Conservation (phyloP, 2,888 invertebrate genomes). For the Drymonia ruficornis region DNA sequence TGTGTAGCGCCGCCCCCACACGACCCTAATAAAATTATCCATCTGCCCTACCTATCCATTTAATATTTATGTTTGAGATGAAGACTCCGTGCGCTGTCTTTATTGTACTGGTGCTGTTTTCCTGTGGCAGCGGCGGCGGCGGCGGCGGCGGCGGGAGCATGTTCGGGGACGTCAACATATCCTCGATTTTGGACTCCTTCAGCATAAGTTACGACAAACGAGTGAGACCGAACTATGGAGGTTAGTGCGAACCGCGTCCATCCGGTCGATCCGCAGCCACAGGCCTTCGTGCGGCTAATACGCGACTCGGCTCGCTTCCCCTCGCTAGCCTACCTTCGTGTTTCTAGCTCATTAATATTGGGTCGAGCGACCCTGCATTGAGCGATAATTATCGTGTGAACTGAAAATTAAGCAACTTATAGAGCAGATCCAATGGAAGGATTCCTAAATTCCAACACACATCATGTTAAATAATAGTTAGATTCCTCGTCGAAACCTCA, state of each 20-base stretch:
- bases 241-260: slow-evolving; percentile 71
- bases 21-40: not conserved
- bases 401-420: not conserved
- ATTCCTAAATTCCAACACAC: too few relatives aligned
- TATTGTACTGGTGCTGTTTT: slow-evolving; percentile 26
- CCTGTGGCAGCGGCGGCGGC: slow-evolving; percentile 84
- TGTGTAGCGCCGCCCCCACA: too few relatives aligned
- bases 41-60: not conserved
- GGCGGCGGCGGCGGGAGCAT: slow-evolving; percentile 87
- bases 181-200: slow-evolving; percentile 95
- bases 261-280: slow-evolving; percentile 1
- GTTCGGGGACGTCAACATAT: slow-evolving; percentile 95
- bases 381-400: not conserved
- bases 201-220: slow-evolving; percentile 98
- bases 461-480: too few relatives aligned
- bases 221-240: slow-evolving; percentile 98
- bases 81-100: slow-evolving; percentile 2
- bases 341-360: not conserved
- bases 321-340: slow-evolving; percentile 4
- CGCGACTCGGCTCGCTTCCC: slow-evolving; percentile 3
- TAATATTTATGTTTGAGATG: not conserved
- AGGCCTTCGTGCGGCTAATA: not conserved
- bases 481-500: too few relatives aligned
- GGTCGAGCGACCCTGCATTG: too few relatives aligned
- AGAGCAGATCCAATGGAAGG: not conserved